Evolutionary conservation across 2,113 vertebrate genomes (phyloP), one percentile per base, ranked within the genome.

Genomic region (Phocoena phocoena): DNA sequence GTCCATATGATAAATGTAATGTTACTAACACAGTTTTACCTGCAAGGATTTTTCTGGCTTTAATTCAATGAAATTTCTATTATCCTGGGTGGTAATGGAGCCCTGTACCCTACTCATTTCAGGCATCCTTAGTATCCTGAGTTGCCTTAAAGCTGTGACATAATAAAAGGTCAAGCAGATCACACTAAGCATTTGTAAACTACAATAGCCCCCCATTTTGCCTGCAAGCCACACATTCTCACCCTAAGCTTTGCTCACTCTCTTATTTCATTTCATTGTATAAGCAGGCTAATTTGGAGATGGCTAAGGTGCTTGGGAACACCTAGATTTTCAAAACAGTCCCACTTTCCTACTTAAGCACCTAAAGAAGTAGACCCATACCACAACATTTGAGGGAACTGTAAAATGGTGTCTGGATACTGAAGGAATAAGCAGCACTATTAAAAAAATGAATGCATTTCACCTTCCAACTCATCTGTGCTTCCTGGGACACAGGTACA

Each of bases 361-460:
- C 65, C 90, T 83, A 92, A 15, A 93, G 70, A 90, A 89, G 70
- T 83, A 87, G 84, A 93, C 50, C 63, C 63, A 62, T 23, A 67
- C 90, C 23, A 76, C 41, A 95, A 58, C 89, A 92, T 93, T 93
- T 93, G 80, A 85, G 53, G 88, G 63, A 93, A 90, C 33, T 60
- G 36, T 95, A 98, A 98, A 98, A 98, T 98, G 98, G 97, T 97
- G 95, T 77, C 97, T 90, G 70, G 92, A 26, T 73, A 95, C 96
- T 90, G 79, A 93, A 70, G 95, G 85, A 93, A 97, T 95, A 95
- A 97, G 68, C 92, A 93, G 71, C 81, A 92, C 74, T 86, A 82
- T 93, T 65, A 95, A 89, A 97, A 87, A 96, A 97, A 96, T 26
- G 80, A 98, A 95, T 96, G 55, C 83, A 92, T 67, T 68, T 95